A percentile compares a stretch with the other conserved stretches of the same genome.
Evolutionary conservation across 2,113 vertebrate species (phyloP).

Genomic region (Amblyornis subalaris): DNA sequence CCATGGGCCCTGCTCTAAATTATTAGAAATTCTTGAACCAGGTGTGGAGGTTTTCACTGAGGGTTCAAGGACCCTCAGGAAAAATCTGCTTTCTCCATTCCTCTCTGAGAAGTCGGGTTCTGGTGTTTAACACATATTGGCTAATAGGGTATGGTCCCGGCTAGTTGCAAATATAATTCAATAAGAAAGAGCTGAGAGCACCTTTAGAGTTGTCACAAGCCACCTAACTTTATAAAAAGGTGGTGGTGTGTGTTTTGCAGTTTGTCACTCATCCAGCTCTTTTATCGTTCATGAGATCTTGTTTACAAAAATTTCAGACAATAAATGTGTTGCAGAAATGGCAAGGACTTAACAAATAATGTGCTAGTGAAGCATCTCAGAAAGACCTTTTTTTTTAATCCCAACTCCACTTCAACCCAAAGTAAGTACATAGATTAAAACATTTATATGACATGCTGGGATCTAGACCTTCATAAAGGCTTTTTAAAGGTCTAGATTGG

Average conservation of each 20-base stretch:
- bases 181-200: not conserved
- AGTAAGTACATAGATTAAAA: not conserved
- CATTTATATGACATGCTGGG: not conserved
- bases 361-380: not conserved
- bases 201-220: not conserved
- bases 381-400: not conserved
- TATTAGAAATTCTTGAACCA: not conserved
- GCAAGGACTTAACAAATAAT: not conserved
- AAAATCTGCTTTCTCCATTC: not conserved
- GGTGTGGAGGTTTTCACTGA: not conserved
- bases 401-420: not conserved
- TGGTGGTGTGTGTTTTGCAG: not conserved
- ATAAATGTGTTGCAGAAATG: not conserved
- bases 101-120: not conserved
- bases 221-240: not conserved
- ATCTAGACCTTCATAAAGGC: not conserved
- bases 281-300: not conserved
- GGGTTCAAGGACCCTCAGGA: not conserved
- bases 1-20: accelerated
- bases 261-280: not conserved
- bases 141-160: not conserved
- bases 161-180: slow-evolving; percentile 7
- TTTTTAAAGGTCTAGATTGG: not conserved
- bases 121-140: not conserved
- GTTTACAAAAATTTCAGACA: not conserved